These are phyloP conservation scores for Condylostylus longicornis DNA, from an alignment of 1,140 invertebrate genomes.

Conservation along the genomic window DNA sequence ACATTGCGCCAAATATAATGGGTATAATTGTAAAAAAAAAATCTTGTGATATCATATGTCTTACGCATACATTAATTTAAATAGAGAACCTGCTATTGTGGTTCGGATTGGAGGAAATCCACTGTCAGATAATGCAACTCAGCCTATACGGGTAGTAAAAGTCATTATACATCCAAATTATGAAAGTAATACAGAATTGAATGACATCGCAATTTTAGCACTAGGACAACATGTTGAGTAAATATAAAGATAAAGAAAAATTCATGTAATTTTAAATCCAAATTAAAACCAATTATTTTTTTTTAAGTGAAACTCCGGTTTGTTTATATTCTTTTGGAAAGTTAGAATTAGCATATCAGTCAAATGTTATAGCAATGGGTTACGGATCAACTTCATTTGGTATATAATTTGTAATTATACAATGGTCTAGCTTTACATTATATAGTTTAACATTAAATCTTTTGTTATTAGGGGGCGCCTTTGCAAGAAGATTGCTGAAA, in stretches of 20 bases:
- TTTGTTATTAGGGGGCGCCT: no score
- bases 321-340: no score
- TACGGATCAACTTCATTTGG: constrained; percentile 14
- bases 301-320: no score
- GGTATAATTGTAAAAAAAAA: background rate
- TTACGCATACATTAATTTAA: background rate
- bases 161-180: constrained; percentile 36
- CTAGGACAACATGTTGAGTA: constrained; percentile 5
- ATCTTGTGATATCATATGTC: background rate
- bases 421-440: no score
- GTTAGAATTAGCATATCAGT: no score
- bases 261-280: no score
- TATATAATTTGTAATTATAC: background rate
- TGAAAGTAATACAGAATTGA: constrained; percentile 30
- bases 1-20: no score
- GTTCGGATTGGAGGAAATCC: constrained; percentile 5
- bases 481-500: no score
- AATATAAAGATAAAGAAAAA: no score
- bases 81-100: constrained; percentile 4
- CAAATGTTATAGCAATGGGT: constrained; percentile 6
- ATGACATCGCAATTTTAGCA: constrained; percentile 33
- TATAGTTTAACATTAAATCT: no score
- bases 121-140: constrained; percentile 1
- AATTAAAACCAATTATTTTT: no score
- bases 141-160: constrained; percentile 21